These are phyloP conservation scores for Podarcis raffonei DNA, from an alignment of 2,113 vertebrate species.

Conservation along the genomic window DNA sequence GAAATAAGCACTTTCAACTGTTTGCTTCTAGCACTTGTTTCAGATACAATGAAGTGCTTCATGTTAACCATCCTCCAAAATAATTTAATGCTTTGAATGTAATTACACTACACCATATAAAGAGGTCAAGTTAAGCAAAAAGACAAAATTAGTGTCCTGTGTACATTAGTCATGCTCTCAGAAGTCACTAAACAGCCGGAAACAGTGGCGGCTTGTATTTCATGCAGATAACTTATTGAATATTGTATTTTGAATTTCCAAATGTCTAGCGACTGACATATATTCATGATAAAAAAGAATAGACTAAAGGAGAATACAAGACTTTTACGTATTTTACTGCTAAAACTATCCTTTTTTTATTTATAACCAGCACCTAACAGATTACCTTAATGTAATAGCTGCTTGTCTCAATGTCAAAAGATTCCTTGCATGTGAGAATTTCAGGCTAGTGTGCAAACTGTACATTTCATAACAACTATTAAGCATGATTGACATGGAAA, in stretches of 20 bases:
- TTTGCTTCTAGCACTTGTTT: neutral
- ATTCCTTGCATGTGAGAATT: neutral
- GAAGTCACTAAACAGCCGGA: neutral
- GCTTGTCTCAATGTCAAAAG: neutral
- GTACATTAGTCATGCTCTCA: neutral
- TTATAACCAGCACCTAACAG: neutral
- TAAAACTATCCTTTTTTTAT: neutral
- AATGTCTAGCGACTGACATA: neutral
- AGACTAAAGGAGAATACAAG: neutral
- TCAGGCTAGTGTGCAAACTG: too few relatives aligned
- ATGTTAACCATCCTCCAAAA: constrained; percentile 2
- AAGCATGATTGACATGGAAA: neutral
- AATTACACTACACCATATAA: neutral
- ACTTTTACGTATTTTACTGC: neutral
- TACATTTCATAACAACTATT: neutral
- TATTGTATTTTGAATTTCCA: neutral
- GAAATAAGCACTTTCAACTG: neutral
- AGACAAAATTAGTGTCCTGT: neutral
- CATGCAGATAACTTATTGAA: neutral
- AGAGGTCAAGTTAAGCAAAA: neutral
- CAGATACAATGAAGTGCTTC: neutral
- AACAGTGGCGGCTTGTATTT: neutral
- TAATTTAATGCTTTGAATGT: neutral
- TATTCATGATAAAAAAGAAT: neutral
- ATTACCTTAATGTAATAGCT: neutral